Evolutionary conservation across 2,797 vertebrate species (phyloP).

Genomic region (Crotalus adamanteus): DNA sequence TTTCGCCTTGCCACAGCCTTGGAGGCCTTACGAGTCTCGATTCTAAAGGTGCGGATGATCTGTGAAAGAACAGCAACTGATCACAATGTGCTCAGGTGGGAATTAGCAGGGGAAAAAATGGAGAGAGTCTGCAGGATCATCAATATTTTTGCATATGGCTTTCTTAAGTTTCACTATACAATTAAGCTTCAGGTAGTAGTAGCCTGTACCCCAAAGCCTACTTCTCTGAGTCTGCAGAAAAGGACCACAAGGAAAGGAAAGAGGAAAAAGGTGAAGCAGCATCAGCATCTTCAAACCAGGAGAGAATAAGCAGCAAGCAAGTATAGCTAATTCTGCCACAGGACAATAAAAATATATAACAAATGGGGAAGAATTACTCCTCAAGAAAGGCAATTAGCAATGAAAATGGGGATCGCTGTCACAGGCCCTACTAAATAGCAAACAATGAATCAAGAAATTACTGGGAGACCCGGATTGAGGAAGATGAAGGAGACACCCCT

Average conservation of each 20-base stretch:
- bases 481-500: too few species aligned
- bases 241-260: not conserved
- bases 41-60: slow-evolving; percentile 94
- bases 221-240: not conserved
- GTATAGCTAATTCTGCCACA: not conserved
- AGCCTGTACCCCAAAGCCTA: not conserved
- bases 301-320: not conserved
- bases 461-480: not conserved
- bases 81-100: not conserved
- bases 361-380: not conserved
- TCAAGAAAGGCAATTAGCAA: not conserved
- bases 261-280: not conserved
- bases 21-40: slow-evolving; percentile 93
- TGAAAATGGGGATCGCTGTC: not conserved
- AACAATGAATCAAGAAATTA: not conserved
- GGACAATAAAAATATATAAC: not conserved
- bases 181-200: not conserved
- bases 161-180: not conserved
- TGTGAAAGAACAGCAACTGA: slow-evolving; percentile 33
- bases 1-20: slow-evolving; percentile 94
- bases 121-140: too few species aligned
- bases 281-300: not conserved
- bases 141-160: too few species aligned
- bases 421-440: not conserved
- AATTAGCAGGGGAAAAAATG: not conserved